Conservation (phyloP, 2,113 vertebrate genomes). For the Lethenteron reissneri region DNA sequence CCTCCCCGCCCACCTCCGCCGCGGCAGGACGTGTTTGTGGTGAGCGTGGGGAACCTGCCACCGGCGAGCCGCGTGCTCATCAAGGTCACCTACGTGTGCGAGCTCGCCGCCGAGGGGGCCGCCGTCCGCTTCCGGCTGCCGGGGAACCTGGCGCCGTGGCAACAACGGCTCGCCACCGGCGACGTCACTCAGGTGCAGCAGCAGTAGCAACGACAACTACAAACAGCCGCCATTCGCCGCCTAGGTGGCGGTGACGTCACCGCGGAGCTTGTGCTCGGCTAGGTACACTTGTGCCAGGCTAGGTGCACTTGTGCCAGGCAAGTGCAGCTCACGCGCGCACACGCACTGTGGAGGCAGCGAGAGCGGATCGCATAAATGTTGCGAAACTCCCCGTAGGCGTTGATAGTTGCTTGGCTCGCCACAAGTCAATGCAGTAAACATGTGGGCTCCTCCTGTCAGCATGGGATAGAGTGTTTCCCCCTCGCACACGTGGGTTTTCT, state of each 20-base stretch:
- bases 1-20: no score
- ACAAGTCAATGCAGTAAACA: no score
- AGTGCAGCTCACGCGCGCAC: neutral
- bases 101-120: slow-evolving; percentile 26
- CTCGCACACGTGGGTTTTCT: no score
- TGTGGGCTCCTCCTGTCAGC: no score
- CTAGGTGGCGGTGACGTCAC: neutral
- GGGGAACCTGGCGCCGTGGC: slow-evolving; percentile 42
- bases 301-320: neutral
- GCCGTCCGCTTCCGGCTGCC: slow-evolving; percentile 34
- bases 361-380: no score
- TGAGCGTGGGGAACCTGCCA: slow-evolving; percentile 53
- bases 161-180: slow-evolving; percentile 38
- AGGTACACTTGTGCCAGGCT: neutral
- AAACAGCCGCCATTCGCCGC: neutral
- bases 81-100: slow-evolving; percentile 51
- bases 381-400: no score
- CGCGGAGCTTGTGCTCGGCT: neutral
- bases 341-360: no score
- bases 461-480: no score
- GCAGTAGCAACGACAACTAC: neutral
- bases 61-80: slow-evolving; percentile 40
- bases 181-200: slow-evolving; percentile 40
- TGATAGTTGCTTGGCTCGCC: no score
- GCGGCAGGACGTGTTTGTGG: slow-evolving; percentile 45